These are phyloP conservation scores for Pachymerium ferrugineum DNA, from an alignment of 2,888 invertebrate species.

Conservation along the genomic window DNA sequence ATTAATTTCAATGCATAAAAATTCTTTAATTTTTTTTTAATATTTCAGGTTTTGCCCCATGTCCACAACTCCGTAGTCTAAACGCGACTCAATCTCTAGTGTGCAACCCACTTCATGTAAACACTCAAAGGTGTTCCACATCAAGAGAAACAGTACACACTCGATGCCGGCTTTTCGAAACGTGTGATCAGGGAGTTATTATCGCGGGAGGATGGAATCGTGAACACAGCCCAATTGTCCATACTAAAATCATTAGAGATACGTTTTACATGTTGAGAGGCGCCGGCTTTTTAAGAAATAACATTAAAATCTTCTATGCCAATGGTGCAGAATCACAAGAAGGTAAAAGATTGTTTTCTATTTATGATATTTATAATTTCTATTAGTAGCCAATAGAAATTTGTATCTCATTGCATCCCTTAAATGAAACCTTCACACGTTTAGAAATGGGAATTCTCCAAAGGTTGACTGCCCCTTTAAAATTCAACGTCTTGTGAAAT, in stretches of 20 bases:
- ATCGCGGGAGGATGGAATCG: slow-evolving; percentile 54
- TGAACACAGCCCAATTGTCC: slow-evolving; percentile 46
- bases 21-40: neutral
- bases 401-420: too few species aligned
- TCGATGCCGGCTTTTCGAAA: slow-evolving; percentile 50
- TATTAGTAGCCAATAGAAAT: too few species aligned
- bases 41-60: slow-evolving; percentile 45
- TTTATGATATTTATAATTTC: too few species aligned
- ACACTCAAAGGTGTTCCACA: slow-evolving; percentile 49
- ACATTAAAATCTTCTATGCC: slow-evolving; percentile 53
- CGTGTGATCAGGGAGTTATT: slow-evolving; percentile 53
- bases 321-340: slow-evolving; percentile 48
- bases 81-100: slow-evolving; percentile 46
- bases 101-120: slow-evolving; percentile 50
- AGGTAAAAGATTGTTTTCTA: slow-evolving; percentile 42
- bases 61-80: slow-evolving; percentile 43
- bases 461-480: too few species aligned
- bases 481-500: too few species aligned
- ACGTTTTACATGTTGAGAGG: slow-evolving; percentile 48
- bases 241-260: slow-evolving; percentile 45
- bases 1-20: too few species aligned
- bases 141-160: slow-evolving; percentile 46
- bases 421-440: too few species aligned
- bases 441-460: too few species aligned
- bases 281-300: slow-evolving; percentile 50